Conservation (phyloP, 2,113 vertebrate genomes). For the Phrynocephalus versicolor region DNA sequence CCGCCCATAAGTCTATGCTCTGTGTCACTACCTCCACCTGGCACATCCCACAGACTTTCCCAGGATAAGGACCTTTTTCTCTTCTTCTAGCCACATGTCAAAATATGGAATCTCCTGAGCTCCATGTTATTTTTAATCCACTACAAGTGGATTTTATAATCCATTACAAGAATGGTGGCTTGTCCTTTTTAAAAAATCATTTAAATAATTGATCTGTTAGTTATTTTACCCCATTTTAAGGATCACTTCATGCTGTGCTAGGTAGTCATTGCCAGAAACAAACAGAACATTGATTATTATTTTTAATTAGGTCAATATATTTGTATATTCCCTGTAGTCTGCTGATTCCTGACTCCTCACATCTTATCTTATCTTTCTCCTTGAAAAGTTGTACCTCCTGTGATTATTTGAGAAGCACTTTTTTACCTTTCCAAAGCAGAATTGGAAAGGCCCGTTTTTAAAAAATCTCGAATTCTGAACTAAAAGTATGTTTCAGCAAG, state of each 20-base stretch:
- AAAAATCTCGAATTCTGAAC: constrained; percentile 20
- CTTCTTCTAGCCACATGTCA: not conserved
- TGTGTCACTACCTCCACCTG: too few species aligned
- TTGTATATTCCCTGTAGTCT: not conserved
- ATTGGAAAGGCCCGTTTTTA: not conserved
- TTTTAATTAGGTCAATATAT: not conserved
- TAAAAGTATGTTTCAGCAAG: not conserved
- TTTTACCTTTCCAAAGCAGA: constrained; percentile 21
- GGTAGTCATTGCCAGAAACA: not conserved
- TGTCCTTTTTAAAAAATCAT: not conserved
- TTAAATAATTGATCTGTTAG: too few species aligned
- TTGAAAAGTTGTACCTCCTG: not conserved
- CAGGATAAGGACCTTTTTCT: not conserved
- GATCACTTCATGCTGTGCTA: not conserved
- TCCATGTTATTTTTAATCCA: not conserved
- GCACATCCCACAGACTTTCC: too few species aligned
- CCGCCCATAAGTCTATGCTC: too few species aligned
- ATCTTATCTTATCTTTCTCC: not conserved
- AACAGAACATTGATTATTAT: not conserved
- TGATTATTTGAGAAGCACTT: not conserved
- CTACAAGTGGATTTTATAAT: too few species aligned
- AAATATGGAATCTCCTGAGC: not conserved
- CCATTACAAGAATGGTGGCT: too few species aligned
- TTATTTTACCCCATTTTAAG: not conserved
- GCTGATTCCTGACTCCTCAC: not conserved